Evolutionary conservation across 2,113 vertebrate genomes (phyloP), one percentile per base, ranked within the genome.

Genomic region (Neomonachus schauinslandi): DNA sequence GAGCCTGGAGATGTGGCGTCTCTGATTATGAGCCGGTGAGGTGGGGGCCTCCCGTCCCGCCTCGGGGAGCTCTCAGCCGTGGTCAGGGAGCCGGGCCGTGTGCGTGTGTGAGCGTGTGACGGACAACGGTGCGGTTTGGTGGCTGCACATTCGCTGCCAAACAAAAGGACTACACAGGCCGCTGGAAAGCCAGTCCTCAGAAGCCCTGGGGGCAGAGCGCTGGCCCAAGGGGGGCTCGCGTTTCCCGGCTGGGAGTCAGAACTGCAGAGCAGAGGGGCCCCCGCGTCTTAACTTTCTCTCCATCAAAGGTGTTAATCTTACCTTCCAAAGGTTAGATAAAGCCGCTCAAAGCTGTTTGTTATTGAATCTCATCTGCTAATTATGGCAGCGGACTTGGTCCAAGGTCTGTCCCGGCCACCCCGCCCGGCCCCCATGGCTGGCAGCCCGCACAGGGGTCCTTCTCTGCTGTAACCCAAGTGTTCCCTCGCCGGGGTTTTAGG

Each of bases 401-500:
- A 97, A 98, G 98, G 97, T 95, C 97, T 92, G 91, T 89, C 98
- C 98, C 96, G 76, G 98, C 99, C 95, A n/a, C 98, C 98, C 99
- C 99, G 99, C 99, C 99, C 98, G 99, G 98, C 98, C 99, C 99
- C 98, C 99, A 99, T 98, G 98, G 94, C 98, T 97, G 99, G 99
- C 98, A 98, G 99, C 99, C 98, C 98, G 98, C 99, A 99, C 99
- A 99, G 99, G 99, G 98, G 99, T 98, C 99, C 15, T 97, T 98
- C 99, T 98, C 98, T 96, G 98, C 98, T 95, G 96, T 95, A 83
- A 53, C 90, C 98, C 97, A 46, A 0, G 83, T 67, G 89, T 97
- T 98, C 97, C 96, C 98, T 99, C 99, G 99, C 99, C 97, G 82
- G 57, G 99, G 99, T 99, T 99, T 99, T 99, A 99, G 99, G 98